A percentile compares a stretch with the other conserved stretches of the same genome.
Evolutionary conservation across 2,888 invertebrate genomes (phyloP).

Genomic region (Epinotia demarniana): DNA sequence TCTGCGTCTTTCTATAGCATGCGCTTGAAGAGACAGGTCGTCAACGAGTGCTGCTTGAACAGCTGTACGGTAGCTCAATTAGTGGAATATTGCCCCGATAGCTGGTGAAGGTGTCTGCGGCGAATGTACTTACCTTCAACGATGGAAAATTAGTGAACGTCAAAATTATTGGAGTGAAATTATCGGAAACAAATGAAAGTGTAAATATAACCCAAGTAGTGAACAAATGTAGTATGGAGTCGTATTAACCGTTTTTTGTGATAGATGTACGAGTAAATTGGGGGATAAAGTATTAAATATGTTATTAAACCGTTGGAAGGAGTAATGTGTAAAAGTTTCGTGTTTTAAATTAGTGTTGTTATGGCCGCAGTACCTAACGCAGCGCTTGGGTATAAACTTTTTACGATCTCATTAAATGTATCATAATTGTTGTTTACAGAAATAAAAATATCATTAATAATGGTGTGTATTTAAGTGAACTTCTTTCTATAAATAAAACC

Average conservation of each 20-base stretch:
- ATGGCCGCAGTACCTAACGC: not conserved
- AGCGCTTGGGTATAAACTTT: not conserved
- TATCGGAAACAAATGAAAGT: not conserved
- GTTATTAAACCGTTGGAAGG: not conserved
- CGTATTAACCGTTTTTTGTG: not conserved
- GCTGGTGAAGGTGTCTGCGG: conserved; percentile 61
- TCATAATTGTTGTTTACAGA: not conserved
- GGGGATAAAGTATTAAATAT: conserved; percentile 9
- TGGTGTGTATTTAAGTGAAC: not conserved
- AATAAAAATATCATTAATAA: not conserved
- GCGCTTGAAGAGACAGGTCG: conserved; percentile 65
- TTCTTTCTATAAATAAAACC: not conserved
- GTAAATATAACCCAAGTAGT: not conserved
- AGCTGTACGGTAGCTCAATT: conserved; percentile 70
- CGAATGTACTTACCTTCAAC: not conserved
- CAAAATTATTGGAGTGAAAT: conserved; percentile 8
- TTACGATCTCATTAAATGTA: conserved; percentile 17
- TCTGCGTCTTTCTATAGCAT: conserved; percentile 60
- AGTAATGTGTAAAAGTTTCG: not conserved
- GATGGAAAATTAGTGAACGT: conserved; percentile 3
- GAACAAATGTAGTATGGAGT: not conserved
- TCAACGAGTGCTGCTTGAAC: conserved; percentile 68
- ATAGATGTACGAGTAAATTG: not conserved
- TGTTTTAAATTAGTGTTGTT: conserved; percentile 1
- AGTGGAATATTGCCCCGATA: conserved; percentile 73